These are phyloP conservation scores for Rhinopomastus cyanomelas DNA, from an alignment of 2,113 vertebrate genomes.

Conservation along the genomic window DNA sequence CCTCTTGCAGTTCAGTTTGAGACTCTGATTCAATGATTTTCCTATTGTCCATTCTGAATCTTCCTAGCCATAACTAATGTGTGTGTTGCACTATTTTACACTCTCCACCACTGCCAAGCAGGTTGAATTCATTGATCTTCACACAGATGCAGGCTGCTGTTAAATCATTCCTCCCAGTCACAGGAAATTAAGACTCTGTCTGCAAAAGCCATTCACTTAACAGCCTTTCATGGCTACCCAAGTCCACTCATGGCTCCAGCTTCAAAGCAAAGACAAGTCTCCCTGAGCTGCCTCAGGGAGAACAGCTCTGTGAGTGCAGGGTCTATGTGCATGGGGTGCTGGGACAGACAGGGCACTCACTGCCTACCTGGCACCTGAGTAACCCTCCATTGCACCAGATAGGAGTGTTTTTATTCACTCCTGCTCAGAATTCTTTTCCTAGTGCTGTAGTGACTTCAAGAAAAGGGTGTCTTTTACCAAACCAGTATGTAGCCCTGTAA, in stretches of 20 bases:
- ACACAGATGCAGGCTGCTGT: not conserved
- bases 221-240: not conserved
- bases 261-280: not conserved
- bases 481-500: not conserved
- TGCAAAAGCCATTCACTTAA: not conserved
- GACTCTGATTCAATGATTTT: not conserved
- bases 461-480: not conserved
- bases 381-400: not conserved
- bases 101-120: too few species aligned
- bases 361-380: not conserved
- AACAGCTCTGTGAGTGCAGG: not conserved
- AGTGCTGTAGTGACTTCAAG: not conserved
- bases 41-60: not conserved
- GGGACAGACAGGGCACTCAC: not conserved
- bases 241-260: not conserved
- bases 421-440: not conserved
- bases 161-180: too few species aligned
- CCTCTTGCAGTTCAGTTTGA: not conserved
- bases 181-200: not conserved
- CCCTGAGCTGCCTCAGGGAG: not conserved
- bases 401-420: not conserved
- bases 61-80: not conserved
- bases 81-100: not conserved
- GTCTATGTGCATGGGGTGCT: not conserved
- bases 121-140: not conserved